These are phyloP conservation scores for Prolemur simus DNA, from an alignment of 2,113 vertebrate genomes.

Conservation along the genomic window DNA sequence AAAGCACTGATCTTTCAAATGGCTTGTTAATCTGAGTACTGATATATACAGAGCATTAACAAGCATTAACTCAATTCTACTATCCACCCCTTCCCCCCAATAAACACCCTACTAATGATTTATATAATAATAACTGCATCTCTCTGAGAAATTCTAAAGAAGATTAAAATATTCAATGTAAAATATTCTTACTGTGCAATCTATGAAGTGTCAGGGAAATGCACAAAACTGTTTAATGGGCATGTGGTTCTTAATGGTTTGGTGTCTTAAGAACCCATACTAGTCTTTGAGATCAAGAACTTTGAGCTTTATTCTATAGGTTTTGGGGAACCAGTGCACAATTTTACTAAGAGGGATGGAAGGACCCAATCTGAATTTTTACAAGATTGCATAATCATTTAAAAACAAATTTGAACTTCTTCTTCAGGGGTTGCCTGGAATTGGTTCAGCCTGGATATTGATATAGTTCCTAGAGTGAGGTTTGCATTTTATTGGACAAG, in stretches of 20 bases:
- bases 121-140: slow-evolving; percentile 30
- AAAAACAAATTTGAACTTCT: neutral
- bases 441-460: neutral
- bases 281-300: neutral
- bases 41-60: slow-evolving; percentile 26
- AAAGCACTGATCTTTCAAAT: slow-evolving; percentile 64
- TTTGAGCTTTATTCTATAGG: neutral
- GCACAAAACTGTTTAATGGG: neutral
- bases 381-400: neutral
- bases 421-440: neutral
- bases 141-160: slow-evolving; percentile 34
- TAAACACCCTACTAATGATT: neutral
- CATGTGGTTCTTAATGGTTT: neutral
- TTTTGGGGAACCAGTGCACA: neutral
- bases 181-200: neutral
- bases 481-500: neutral
- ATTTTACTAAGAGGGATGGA: neutral
- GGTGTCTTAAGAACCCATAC: neutral
- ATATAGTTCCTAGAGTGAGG: neutral
- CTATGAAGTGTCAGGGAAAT: neutral
- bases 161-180: slow-evolving; percentile 17
- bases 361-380: neutral
- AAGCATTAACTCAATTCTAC: slow-evolving; percentile 39
- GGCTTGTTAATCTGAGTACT: slow-evolving; percentile 55
- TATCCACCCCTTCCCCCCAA: neutral